Percentiles rank a stretch among this genome's conserved stretches.
Evolutionary conservation across 1,140 invertebrate genomes (phyloP).

Genomic region (Solenopsis fugax): DNA sequence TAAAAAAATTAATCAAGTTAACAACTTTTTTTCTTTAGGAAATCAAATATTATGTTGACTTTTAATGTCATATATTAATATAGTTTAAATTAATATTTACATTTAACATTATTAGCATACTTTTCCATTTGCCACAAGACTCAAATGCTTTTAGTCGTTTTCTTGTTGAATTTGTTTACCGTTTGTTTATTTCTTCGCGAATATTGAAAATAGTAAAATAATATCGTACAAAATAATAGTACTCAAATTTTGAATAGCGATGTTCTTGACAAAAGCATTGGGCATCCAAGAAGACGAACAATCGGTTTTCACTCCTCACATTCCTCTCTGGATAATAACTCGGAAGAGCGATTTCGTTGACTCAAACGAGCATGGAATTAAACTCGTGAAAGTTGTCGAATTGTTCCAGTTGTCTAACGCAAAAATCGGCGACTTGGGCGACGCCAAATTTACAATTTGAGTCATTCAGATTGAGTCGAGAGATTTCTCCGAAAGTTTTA

Average conservation of each 20-base stretch:
- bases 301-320: constrained; percentile 8
- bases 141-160: background rate
- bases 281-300: background rate
- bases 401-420: constrained; percentile 13
- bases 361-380: constrained; percentile 27
- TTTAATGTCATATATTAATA: background rate
- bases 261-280: background rate
- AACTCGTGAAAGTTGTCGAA: constrained; percentile 52
- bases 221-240: background rate
- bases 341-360: constrained; percentile 17
- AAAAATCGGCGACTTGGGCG: constrained; percentile 3
- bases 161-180: background rate
- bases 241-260: constrained; percentile 4
- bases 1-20: too few species aligned
- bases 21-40: too few species aligned
- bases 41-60: background rate
- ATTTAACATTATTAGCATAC: background rate
- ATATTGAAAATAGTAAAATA: background rate
- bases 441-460: constrained; percentile 27
- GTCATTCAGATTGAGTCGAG: background rate
- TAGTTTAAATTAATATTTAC: constrained; percentile 5
- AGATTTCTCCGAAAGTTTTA: constrained; percentile 41
- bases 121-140: background rate
- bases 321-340: constrained; percentile 3
- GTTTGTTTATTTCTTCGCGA: background rate